Percentiles rank a stretch among this genome's conserved stretches.
These are phyloP conservation scores for Paraplagusia blochii DNA, from an alignment of 2,113 vertebrate genomes.

Conservation along the genomic window DNA sequence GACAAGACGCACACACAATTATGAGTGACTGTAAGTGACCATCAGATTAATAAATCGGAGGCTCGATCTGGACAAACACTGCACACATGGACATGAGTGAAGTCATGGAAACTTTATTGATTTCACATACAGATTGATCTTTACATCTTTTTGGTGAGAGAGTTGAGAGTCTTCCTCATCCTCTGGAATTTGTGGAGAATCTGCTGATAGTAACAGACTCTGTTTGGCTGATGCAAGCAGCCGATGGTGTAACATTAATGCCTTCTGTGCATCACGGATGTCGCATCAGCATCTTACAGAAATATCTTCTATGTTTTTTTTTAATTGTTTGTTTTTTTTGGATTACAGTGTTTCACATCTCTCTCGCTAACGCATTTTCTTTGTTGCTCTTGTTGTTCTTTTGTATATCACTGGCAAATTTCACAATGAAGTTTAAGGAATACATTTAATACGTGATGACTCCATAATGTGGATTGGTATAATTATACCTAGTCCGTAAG, in stretches of 20 bases:
- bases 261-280: slow-evolving; percentile 1
- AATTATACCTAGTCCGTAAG: too few species aligned
- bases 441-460: slow-evolving; percentile 52
- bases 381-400: too few species aligned
- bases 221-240: slow-evolving; percentile 14
- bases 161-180: too few species aligned
- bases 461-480: slow-evolving; percentile 16
- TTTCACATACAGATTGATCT: background rate
- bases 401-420: too few species aligned
- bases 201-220: slow-evolving; percentile 1
- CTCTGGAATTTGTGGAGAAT: slow-evolving; percentile 10
- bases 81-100: slow-evolving; percentile 30
- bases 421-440: slow-evolving; percentile 7
- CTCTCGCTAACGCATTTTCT: too few species aligned
- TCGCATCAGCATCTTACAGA: slow-evolving; percentile 9
- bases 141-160: background rate
- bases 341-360: too few species aligned
- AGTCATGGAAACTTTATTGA: background rate
- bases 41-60: slow-evolving; percentile 65
- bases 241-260: slow-evolving; percentile 6
- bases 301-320: slow-evolving; percentile 8
- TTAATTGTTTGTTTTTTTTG: background rate
- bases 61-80: slow-evolving; percentile 48
- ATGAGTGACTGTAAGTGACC: slow-evolving; percentile 59
- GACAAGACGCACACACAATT: slow-evolving; percentile 63